Conservation (phyloP, 2,888 invertebrate genomes). For the Pristionchus mayeri region DNA sequence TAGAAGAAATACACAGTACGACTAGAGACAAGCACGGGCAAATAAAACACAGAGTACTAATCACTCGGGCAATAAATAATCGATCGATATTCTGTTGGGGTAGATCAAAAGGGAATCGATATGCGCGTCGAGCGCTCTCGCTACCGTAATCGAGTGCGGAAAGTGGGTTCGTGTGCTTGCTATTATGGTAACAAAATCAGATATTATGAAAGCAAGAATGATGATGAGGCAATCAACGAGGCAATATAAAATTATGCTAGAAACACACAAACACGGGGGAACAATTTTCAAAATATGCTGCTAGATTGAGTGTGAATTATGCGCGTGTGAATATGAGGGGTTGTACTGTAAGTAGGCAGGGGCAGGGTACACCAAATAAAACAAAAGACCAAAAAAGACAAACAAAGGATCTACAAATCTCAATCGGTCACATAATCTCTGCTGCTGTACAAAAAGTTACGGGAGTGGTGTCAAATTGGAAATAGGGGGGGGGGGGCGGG, state of each 20-base stretch:
- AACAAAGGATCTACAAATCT: neutral
- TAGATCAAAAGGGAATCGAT: neutral
- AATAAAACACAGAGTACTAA: neutral
- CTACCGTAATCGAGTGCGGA: neutral
- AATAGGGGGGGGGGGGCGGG: neutral
- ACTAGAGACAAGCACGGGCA: neutral
- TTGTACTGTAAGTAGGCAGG: neutral
- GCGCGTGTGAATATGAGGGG: neutral
- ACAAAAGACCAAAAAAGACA: neutral
- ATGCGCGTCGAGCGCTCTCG: neutral
- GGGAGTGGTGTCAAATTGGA: neutral
- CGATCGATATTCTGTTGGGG: neutral
- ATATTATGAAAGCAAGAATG: conserved; percentile 29
- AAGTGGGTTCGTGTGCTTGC: neutral
- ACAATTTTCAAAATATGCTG: no score
- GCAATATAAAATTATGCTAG: neutral
- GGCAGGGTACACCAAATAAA: neutral
- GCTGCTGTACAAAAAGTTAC: neutral
- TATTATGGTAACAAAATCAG: conserved; percentile 15
- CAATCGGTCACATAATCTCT: conserved; percentile 17
- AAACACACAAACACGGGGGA: no score
- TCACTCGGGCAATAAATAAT: conserved; percentile 23
- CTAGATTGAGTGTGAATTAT: neutral
- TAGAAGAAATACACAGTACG: neutral
- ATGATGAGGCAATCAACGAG: neutral